These are phyloP conservation scores for Poeciliopsis prolifica DNA, from an alignment of 2,113 vertebrate species.

Conservation along the genomic window DNA sequence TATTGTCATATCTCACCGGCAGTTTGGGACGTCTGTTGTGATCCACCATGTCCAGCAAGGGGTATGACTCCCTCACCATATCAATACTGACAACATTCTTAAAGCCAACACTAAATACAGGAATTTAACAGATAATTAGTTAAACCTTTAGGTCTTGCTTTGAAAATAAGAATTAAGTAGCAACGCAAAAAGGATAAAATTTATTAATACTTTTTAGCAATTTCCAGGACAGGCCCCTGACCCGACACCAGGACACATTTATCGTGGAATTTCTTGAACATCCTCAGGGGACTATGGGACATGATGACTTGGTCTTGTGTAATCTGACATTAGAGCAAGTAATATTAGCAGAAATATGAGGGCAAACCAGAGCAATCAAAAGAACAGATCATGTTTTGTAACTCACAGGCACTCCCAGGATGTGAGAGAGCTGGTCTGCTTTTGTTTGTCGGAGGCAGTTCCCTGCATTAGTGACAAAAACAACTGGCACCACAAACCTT, in stretches of 20 bases:
- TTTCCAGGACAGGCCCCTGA: constrained; percentile 90
- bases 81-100: constrained; percentile 87
- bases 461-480: constrained; percentile 94
- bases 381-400: neutral
- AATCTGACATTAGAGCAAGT: constrained; percentile 76
- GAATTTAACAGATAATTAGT: neutral
- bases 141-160: constrained; percentile 2
- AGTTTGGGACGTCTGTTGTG: constrained; percentile 85
- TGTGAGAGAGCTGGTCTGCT: constrained; percentile 87
- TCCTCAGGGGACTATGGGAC: constrained; percentile 92
- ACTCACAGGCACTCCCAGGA: constrained; percentile 89
- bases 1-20: constrained; percentile 72
- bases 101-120: constrained; percentile 83
- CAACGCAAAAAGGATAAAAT: neutral
- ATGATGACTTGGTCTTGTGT: constrained; percentile 90
- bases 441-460: constrained; percentile 90
- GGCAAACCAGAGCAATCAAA: constrained; percentile 8
- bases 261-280: constrained; percentile 88
- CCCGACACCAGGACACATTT: constrained; percentile 92
- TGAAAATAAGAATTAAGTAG: neutral
- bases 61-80: constrained; percentile 84
- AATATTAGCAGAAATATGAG: neutral
- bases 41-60: constrained; percentile 90
- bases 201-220: constrained; percentile 88
- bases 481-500: constrained; percentile 87